A percentile compares a stretch with the other conserved stretches of the same genome.
These are phyloP conservation scores for Drosophila pseudoananassae DNA, from an alignment of 1,140 invertebrate species.

Conservation along the genomic window DNA sequence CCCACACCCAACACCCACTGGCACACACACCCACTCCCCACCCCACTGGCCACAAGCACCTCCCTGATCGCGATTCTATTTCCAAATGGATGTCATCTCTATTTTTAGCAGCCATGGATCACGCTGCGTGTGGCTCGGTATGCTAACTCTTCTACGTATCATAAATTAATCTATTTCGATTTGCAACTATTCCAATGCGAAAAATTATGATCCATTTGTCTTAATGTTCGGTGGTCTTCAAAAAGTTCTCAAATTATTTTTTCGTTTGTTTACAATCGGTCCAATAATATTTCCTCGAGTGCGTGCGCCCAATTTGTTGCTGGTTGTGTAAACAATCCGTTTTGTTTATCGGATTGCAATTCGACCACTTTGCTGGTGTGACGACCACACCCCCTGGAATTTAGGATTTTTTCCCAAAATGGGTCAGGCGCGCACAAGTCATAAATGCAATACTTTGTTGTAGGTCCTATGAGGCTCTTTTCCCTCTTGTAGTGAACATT, in stretches of 20 bases:
- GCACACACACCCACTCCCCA: conserved; percentile 14
- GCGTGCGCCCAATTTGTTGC: conserved; percentile 31
- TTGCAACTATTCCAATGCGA: conserved; percentile 20
- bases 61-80: conserved; percentile 40
- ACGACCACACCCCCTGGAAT: conserved; percentile 7
- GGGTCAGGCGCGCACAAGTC: conserved; percentile 45
- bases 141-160: conserved; percentile 30
- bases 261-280: conserved; percentile 28
- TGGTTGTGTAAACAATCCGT: conserved; percentile 23
- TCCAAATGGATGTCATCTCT: conserved; percentile 67
- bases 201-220: conserved; percentile 30
- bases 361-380: conserved; percentile 47
- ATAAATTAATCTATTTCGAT: conserved; percentile 44
- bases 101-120: conserved; percentile 61
- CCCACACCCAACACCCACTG: conserved; percentile 43
- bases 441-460: conserved; percentile 27
- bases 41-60: conserved; percentile 26
- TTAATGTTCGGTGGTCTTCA: not conserved
- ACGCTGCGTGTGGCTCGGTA: conserved; percentile 36
- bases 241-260: conserved; percentile 26
- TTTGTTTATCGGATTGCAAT: conserved; percentile 38
- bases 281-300: conserved; percentile 16
- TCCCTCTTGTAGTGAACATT: too few species aligned
- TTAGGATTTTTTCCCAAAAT: conserved; percentile 30
- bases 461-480: not conserved